These are phyloP conservation scores for Willisornis vidua DNA, from an alignment of 2,113 vertebrate species.

Conservation along the genomic window DNA sequence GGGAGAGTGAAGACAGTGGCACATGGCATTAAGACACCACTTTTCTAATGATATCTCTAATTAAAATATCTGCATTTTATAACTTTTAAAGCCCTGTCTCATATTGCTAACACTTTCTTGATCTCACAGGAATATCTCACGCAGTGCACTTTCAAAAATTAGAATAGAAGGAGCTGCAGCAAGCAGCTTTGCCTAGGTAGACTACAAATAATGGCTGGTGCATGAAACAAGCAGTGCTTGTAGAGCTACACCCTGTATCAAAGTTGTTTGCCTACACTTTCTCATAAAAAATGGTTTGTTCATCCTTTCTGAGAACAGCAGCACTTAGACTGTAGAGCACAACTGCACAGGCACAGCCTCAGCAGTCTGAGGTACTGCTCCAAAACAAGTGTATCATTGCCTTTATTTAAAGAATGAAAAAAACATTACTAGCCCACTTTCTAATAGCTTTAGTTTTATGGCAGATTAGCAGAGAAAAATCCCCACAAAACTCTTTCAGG, in stretches of 20 bases:
- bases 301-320: background rate
- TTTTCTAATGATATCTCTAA: background rate
- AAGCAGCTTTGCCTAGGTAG: background rate
- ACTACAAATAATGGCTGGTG: background rate
- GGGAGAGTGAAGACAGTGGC: background rate
- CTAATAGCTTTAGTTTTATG: background rate
- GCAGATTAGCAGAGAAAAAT: background rate
- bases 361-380: background rate
- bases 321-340: background rate
- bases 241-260: background rate
- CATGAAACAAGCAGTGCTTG: background rate
- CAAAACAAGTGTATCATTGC: background rate
- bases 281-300: background rate
- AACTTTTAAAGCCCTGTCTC: background rate
- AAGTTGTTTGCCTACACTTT: background rate
- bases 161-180: background rate
- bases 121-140: background rate
- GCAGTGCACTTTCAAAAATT: background rate
- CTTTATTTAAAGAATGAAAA: background rate
- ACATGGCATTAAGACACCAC: background rate
- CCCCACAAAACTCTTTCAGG: background rate
- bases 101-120: background rate
- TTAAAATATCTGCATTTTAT: background rate
- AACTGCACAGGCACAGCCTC: background rate
- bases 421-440: background rate